phyloP scores from a whole-genome alignment of 1,140 invertebrate genomes.

The Eulimnadia texana region DNA sequence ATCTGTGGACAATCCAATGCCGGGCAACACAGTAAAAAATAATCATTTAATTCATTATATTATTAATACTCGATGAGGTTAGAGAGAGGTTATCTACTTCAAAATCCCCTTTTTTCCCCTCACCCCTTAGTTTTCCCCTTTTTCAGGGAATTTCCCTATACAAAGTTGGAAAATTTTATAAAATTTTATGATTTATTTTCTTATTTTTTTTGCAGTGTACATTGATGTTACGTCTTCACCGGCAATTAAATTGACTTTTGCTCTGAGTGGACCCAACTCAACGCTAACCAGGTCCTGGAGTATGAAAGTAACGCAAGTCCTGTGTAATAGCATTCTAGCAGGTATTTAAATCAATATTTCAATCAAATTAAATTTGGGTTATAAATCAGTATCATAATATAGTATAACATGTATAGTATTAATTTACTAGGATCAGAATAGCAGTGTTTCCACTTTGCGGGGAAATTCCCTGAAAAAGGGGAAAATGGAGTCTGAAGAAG shows the following conservation, averaged over 20 bases:
- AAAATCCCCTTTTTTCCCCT: background rate
- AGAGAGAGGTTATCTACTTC: background rate
- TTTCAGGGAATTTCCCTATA: no score
- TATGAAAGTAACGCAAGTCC: conserved; percentile 3
- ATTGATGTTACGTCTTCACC: background rate
- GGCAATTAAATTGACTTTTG: background rate
- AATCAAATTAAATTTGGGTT: no score
- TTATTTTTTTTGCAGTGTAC: background rate
- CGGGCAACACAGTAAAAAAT: conserved; percentile 48
- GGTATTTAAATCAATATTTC: background rate
- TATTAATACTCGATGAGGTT: background rate
- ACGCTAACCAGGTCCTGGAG: background rate
- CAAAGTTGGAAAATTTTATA: background rate
- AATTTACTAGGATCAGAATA: no score
- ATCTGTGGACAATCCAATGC: conserved; percentile 60
- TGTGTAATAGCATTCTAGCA: background rate
- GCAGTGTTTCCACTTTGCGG: no score
- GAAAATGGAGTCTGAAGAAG: no score
- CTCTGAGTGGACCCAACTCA: conserved; percentile 2
- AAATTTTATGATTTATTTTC: background rate
- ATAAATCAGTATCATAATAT: no score
- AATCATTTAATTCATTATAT: background rate
- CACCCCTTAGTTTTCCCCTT: no score
- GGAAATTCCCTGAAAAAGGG: no score
- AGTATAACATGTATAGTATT: no score